A percentile compares a stretch with the other conserved stretches of the same genome.
These are phyloP conservation scores for Xestobium rufovillosum DNA, from an alignment of 2,888 invertebrate genomes.

Conservation along the genomic window DNA sequence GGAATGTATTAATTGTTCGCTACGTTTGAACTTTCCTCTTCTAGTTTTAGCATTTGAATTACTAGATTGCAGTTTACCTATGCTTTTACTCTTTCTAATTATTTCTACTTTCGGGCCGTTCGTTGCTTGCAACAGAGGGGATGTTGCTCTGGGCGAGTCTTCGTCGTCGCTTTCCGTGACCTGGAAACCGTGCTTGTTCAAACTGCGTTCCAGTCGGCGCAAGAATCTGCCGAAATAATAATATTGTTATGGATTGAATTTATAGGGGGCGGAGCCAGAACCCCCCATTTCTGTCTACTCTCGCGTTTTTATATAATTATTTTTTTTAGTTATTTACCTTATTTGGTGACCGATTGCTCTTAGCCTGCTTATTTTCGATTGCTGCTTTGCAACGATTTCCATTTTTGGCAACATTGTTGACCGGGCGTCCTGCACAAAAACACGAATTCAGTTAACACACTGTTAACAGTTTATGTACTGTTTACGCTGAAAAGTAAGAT, in stretches of 20 bases:
- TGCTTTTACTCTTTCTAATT: slow-evolving; percentile 41
- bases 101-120: slow-evolving; percentile 36
- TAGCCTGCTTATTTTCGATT: slow-evolving; percentile 58
- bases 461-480: too few relatives aligned
- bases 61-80: slow-evolving; percentile 36
- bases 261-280: too few relatives aligned
- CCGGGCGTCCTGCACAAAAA: slow-evolving; percentile 32
- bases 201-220: slow-evolving; percentile 60
- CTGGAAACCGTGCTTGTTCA: slow-evolving; percentile 58
- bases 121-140: slow-evolving; percentile 50
- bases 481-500: too few relatives aligned
- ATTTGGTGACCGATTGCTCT: slow-evolving; percentile 71
- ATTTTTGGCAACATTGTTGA: slow-evolving; percentile 56
- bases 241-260: slow-evolving; percentile 2
- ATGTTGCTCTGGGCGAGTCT: slow-evolving; percentile 58
- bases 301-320: background rate
- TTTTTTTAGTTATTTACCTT: slow-evolving; percentile 45
- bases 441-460: slow-evolving; percentile 4
- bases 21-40: slow-evolving; percentile 32
- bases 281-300: slow-evolving; percentile 1
- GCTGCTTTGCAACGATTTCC: slow-evolving; percentile 48
- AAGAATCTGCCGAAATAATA: slow-evolving; percentile 51
- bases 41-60: slow-evolving; percentile 26
- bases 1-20: slow-evolving; percentile 32
- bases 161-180: slow-evolving; percentile 44